phyloP scores from a whole-genome alignment of 2,797 vertebrate genomes.

The Hydrolagus colliei region DNA sequence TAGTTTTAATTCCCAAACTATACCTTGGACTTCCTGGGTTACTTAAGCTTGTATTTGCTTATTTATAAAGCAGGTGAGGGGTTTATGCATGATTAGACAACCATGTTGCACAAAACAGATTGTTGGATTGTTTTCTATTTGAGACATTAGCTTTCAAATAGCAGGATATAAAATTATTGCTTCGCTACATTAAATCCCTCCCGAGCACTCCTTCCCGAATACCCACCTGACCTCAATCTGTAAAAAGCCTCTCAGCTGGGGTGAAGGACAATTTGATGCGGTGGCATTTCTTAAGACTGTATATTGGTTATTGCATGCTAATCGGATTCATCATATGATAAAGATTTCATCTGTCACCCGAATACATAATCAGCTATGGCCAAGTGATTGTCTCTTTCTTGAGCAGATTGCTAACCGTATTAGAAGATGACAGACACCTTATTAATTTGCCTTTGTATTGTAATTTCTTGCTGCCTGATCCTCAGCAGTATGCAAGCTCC shows the following conservation, averaged over 20 bases:
- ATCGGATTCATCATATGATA: conserved; percentile 64
- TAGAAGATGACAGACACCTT: conserved; percentile 54
- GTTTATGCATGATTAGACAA: neutral
- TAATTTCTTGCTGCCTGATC: conserved; percentile 57
- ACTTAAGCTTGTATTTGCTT: neutral
- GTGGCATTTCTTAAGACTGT: conserved; percentile 48
- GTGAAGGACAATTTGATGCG: conserved; percentile 47
- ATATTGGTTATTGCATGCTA: conserved; percentile 62
- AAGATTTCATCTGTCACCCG: conserved; percentile 62
- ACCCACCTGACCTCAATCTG: conserved; percentile 66
- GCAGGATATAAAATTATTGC: conserved; percentile 45
- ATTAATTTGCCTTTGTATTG: conserved; percentile 58
- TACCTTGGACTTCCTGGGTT: neutral
- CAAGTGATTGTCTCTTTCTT: conserved; percentile 54
- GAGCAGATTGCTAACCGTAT: conserved; percentile 63
- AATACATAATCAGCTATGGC: conserved; percentile 58
- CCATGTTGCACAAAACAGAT: conserved; percentile 30
- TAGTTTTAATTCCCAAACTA: neutral
- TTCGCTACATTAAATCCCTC: conserved; percentile 57
- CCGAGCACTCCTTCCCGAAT: conserved; percentile 58
- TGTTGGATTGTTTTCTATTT: conserved; percentile 31
- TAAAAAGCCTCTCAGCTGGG: conserved; percentile 52
- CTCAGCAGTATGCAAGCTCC: conserved; percentile 61
- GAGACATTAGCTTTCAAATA: conserved; percentile 31
- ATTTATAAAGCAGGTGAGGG: neutral